A percentile compares a stretch with the other conserved stretches of the same genome.
Evolutionary conservation across 2,888 invertebrate species (phyloP).

Genomic region (Odiellus spinosus): DNA sequence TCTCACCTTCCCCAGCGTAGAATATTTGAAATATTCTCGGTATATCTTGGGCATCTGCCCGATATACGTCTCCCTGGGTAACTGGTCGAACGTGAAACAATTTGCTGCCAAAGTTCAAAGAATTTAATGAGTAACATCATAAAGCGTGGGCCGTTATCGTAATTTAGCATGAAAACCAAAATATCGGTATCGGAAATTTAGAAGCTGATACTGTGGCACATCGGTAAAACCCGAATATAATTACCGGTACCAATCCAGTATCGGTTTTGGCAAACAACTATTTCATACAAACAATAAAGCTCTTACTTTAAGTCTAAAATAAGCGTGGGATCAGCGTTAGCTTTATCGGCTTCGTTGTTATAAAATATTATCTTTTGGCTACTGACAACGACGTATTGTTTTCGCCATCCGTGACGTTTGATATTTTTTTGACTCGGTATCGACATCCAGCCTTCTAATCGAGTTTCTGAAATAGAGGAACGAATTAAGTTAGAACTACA

Average conservation of each 20-base stretch:
- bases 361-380: conserved; percentile 95
- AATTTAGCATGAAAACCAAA: too few species aligned
- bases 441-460: conserved; percentile 87
- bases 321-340: conserved; percentile 83
- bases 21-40: conserved; percentile 88
- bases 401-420: conserved; percentile 87
- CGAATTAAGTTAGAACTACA: too few species aligned
- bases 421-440: conserved; percentile 92
- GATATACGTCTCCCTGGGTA: conserved; percentile 96
- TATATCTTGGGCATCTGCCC: conserved; percentile 97
- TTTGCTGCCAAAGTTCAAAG: conserved; percentile 55
- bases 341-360: conserved; percentile 81
- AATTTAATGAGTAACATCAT: neutral
- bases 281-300: conserved; percentile 1
- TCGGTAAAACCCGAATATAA: too few species aligned
- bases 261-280: neutral
- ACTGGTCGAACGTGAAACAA: conserved; percentile 97
- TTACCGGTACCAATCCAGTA: too few species aligned
- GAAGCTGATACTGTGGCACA: too few species aligned
- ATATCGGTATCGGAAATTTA: too few species aligned
- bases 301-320: conserved; percentile 74
- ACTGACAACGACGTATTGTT: conserved; percentile 90
- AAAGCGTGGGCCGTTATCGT: too few species aligned
- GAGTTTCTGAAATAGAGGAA: conserved; percentile 13
- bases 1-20: conserved; percentile 91